phyloP scores from a whole-genome alignment of 23 tunicate genomes.

The Aplidium turbinatum region DNA sequence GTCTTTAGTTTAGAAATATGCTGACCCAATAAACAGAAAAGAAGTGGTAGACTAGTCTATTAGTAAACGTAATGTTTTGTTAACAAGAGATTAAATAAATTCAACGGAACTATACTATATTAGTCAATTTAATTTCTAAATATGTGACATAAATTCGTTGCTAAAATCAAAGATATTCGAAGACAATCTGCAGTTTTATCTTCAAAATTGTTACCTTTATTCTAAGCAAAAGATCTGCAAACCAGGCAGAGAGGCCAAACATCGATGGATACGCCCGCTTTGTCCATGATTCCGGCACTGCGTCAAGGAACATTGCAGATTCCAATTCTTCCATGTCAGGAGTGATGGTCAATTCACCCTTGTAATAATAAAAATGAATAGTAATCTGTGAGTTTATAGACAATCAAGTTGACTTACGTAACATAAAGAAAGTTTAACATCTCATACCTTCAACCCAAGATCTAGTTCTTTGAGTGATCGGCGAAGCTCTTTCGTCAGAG shows the following conservation, averaged over 20 bases:
- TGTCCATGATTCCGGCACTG: slow-evolving; percentile 92
- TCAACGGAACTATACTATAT: not conserved
- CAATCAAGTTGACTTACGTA: too few relatives aligned
- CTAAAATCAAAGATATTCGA: too few relatives aligned
- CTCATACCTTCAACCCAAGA: slow-evolving; percentile 82
- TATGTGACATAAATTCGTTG: too few relatives aligned
- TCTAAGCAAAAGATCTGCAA: slow-evolving; percentile 85
- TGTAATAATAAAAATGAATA: not conserved
- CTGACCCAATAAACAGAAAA: too few relatives aligned
- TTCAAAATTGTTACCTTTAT: slow-evolving; percentile 95
- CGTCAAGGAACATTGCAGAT: slow-evolving; percentile 86
- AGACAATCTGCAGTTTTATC: too few relatives aligned
- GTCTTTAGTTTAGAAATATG: too few relatives aligned
- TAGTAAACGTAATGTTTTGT: too few relatives aligned
- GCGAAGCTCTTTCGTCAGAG: slow-evolving; percentile 77
- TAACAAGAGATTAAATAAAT: not conserved
- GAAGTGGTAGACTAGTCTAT: too few relatives aligned
- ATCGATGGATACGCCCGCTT: slow-evolving; percentile 97
- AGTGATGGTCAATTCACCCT: slow-evolving; percentile 98
- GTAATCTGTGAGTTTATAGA: too few relatives aligned
- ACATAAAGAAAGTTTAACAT: too few relatives aligned
- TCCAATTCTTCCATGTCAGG: slow-evolving; percentile 97
- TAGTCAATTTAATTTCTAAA: not conserved
- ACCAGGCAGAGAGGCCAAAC: slow-evolving; percentile 94
- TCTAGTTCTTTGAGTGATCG: slow-evolving; percentile 91